These are phyloP conservation scores for Larimichthys polyactis DNA, from an alignment of 2,113 vertebrate genomes.

Conservation along the genomic window DNA sequence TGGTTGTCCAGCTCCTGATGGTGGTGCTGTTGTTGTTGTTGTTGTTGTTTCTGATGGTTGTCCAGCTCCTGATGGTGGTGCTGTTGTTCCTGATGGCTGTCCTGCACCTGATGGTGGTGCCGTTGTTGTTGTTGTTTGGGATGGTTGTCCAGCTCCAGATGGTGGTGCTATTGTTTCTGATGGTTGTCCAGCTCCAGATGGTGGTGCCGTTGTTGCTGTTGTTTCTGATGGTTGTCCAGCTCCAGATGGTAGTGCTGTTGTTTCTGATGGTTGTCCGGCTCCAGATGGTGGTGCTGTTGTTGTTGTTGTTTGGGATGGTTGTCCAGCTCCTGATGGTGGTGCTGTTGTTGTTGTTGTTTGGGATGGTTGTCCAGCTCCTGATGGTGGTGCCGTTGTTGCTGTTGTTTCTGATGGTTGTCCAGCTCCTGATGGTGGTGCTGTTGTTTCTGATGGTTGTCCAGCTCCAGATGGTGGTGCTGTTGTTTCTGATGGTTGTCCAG, in stretches of 20 bases:
- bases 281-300: not conserved
- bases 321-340: not conserved
- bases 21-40: too few species aligned
- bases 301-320: not conserved
- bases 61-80: not conserved
- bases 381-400: not conserved
- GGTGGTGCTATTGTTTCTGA: not conserved
- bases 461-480: not conserved
- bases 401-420: too few species aligned
- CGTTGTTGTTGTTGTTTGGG: not conserved
- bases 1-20: not conserved
- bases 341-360: not conserved
- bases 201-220: not conserved
- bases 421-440: not conserved
- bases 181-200: not conserved
- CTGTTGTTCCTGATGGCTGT: not conserved
- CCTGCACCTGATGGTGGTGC: not conserved
- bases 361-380: not conserved
- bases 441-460: not conserved
- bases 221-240: not conserved
- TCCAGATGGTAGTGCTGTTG: not conserved
- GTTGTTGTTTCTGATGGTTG: not conserved
- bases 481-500: not conserved
- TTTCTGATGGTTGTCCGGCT: not conserved
- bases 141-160: not conserved